Conservation (phyloP, 2,113 vertebrate genomes). For the Alces alces region DNA sequence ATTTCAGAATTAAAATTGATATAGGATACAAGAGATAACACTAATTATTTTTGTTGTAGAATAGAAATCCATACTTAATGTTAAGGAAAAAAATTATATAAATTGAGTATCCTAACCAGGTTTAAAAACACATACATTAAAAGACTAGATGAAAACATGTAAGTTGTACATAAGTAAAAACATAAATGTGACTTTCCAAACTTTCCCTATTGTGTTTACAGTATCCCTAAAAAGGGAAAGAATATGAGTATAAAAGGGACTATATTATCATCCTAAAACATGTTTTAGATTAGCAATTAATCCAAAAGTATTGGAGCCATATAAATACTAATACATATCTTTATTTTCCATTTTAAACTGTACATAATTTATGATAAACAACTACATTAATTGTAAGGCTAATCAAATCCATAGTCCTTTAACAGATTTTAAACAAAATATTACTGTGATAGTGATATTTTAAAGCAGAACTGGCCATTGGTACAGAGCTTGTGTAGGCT, state of each 20-base stretch:
- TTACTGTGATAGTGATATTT: background rate
- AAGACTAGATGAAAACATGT: background rate
- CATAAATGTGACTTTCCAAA: background rate
- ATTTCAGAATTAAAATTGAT: constrained; percentile 14
- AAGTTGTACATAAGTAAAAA: background rate
- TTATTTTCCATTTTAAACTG: background rate
- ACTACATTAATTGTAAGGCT: background rate
- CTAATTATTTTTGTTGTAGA: background rate
- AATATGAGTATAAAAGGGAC: background rate
- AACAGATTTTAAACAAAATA: background rate
- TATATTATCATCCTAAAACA: background rate
- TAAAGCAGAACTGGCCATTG: background rate
- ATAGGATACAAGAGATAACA: background rate
- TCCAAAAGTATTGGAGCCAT: background rate
- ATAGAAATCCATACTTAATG: background rate
- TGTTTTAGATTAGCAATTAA: constrained; percentile 2
- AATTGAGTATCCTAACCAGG: background rate
- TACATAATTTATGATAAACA: background rate
- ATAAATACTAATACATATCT: background rate
- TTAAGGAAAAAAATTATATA: background rate
- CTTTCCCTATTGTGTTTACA: background rate
- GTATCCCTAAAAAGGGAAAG: background rate
- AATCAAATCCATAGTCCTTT: background rate
- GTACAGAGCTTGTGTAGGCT: background rate
- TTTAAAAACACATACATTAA: background rate